Evolutionary conservation across 1,140 invertebrate species (phyloP).

Genomic region (Coboldia fuscipes): DNA sequence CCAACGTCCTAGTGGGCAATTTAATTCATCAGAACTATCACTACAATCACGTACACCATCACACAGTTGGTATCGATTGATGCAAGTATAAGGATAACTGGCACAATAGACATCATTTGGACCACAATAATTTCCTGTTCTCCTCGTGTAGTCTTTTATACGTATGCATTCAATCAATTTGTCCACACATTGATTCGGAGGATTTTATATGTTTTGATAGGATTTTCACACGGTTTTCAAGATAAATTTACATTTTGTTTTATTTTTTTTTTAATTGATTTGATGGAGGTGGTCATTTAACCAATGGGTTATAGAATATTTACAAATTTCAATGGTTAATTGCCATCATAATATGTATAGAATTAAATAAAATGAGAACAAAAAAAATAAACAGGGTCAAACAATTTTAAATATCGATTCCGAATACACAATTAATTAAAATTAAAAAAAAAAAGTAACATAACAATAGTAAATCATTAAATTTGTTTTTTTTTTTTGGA

Average conservation of each 20-base stretch:
- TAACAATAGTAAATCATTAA: neutral
- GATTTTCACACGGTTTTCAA: no score
- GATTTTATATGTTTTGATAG: neutral
- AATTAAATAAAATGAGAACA: no score
- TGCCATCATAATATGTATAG: no score
- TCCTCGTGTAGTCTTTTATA: neutral
- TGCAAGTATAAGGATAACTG: conserved; percentile 24
- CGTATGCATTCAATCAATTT: no score
- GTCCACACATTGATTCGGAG: no score
- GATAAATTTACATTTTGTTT: neutral
- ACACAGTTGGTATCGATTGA: conserved; percentile 37
- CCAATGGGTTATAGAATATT: no score
- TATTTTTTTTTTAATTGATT: conserved; percentile 1
- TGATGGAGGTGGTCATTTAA: no score
- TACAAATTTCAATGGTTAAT: neutral
- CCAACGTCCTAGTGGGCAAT: conserved; percentile 26
- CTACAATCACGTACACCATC: conserved; percentile 43
- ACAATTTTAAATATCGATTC: no score
- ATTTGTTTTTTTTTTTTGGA: neutral
- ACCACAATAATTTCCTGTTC: conserved; percentile 9
- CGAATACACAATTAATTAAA: neutral
- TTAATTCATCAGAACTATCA: conserved; percentile 48
- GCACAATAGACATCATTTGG: conserved; percentile 19
- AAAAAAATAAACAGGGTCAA: no score
- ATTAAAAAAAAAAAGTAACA: neutral